Base-by-base conservation (phyloP, 1,140 invertebrate species). In the Lepidurus arcticus region DNA sequence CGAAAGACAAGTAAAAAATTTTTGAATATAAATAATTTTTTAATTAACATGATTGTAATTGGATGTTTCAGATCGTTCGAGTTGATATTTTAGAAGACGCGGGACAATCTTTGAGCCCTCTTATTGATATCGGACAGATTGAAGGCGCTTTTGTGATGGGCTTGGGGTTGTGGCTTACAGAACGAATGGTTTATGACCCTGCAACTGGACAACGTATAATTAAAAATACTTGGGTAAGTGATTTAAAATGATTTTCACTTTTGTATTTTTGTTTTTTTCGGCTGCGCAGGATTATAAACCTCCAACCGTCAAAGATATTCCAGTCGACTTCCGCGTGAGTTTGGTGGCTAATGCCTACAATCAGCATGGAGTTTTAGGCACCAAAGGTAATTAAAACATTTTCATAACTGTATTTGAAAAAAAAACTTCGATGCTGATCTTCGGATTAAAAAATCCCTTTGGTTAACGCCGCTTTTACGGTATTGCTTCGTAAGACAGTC, bases 101-200 rank as follows among this genome's bases (percentile, higher is more conserved):
- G 77, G 86, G 86, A 73, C 81, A 80, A 16, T 81, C 81, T 77
- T 47, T 84, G 45, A 83, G 81, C 73, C 83, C 83, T 24, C 78
- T 65, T 7, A 81, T 84, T 10, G 86, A 87, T 79, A 79, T 87
- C 1, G 86, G 87, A 10, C 86, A 87, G 81, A 82, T 85, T 13
- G 86, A 87, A 80, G 86, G 86, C 42, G 85, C 84, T 9, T 85
- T 87, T 81, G 83, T 86, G 8, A 86, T 86, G 85, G 86, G 85
- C 1, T 78, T 85, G 16, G 86, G 86, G 0, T 83, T 84, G 73
- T 86, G 81, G 81, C 79, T 85, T 11, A 81, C 81, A 7, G 87
- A 88, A 80, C 80, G 85, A 79, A 76, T 85, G 24, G 83, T 81
- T 42, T 84, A 83, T 80, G 84, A 87, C 74, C 78, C 82, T 11